Conservation (phyloP, 2,888 invertebrate genomes). For the Ormyrus pomaceus region DNA sequence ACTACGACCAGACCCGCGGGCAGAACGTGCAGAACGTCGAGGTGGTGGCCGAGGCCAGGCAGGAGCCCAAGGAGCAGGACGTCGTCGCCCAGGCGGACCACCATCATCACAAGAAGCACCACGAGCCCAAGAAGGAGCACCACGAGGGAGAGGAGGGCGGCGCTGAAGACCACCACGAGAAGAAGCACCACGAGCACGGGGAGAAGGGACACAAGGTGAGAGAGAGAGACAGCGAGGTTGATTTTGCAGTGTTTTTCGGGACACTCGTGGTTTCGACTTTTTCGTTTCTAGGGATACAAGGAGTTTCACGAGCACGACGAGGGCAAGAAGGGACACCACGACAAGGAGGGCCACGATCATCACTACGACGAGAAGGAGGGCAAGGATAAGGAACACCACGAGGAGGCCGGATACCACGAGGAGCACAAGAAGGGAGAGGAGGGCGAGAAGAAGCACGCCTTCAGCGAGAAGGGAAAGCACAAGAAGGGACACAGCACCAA, state of each 20-base stretch:
- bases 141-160: conserved; percentile 11
- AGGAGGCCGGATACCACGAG: conserved; percentile 81
- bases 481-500: conserved; percentile 76
- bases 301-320: conserved; percentile 71
- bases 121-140: conserved; percentile 31
- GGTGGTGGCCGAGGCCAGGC: conserved; percentile 8
- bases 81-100: conserved; percentile 54
- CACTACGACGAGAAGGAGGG: conserved; percentile 83
- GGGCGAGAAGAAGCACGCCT: conserved; percentile 73
- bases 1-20: conserved; percentile 38
- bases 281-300: conserved; percentile 60
- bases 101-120: conserved; percentile 52
- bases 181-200: conserved; percentile 52
- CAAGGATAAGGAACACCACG: conserved; percentile 80
- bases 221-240: too few species aligned
- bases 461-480: conserved; percentile 73
- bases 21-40: conserved; percentile 20
- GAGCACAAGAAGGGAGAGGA: conserved; percentile 82
- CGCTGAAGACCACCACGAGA: conserved; percentile 43
- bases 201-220: conserved; percentile 60
- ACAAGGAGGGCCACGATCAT: conserved; percentile 82
- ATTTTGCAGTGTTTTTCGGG: too few species aligned
- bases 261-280: too few species aligned
- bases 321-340: conserved; percentile 80
- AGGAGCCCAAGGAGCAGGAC: conserved; percentile 31